Evolutionary conservation across 2,113 vertebrate genomes (phyloP).

Genomic region (Ptyas mucosa): DNA sequence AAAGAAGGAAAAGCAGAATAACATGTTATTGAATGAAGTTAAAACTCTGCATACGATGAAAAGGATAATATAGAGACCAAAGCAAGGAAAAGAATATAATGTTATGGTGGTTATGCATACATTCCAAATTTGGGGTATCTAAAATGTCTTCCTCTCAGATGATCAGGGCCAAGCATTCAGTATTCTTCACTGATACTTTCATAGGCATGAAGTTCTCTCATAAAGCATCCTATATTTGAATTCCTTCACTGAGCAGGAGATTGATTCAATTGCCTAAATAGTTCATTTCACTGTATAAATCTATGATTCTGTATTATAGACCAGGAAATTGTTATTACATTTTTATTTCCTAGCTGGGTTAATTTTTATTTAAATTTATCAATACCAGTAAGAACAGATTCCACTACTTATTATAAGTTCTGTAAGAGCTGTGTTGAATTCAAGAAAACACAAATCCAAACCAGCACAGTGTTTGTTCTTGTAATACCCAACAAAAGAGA

Average conservation of each 20-base stretch:
- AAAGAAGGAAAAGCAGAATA: neutral
- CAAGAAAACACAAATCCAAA: neutral
- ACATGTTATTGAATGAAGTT: neutral
- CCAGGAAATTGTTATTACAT: neutral
- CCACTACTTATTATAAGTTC: neutral
- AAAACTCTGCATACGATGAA: neutral
- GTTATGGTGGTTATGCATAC: slow-evolving; percentile 17
- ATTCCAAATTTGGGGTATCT: slow-evolving; percentile 11
- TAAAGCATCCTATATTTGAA: neutral
- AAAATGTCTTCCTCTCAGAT: slow-evolving; percentile 29
- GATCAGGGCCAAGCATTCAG: slow-evolving; percentile 10
- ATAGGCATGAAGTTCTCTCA: neutral
- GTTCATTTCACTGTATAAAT: neutral
- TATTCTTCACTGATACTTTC: slow-evolving; percentile 23
- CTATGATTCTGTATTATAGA: neutral
- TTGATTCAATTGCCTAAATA: neutral
- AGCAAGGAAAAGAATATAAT: slow-evolving; percentile 28
- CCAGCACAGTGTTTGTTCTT: neutral
- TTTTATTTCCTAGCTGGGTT: neutral
- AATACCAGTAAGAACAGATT: neutral
- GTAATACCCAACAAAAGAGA: neutral
- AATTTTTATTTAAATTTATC: neutral
- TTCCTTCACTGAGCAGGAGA: neutral
- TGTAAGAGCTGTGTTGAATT: neutral
- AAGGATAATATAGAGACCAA: slow-evolving; percentile 26